Evolutionary conservation across 2,113 vertebrate species (phyloP), one percentile per base, ranked within the genome.

Genomic region (Ariopsis seemanni): DNA sequence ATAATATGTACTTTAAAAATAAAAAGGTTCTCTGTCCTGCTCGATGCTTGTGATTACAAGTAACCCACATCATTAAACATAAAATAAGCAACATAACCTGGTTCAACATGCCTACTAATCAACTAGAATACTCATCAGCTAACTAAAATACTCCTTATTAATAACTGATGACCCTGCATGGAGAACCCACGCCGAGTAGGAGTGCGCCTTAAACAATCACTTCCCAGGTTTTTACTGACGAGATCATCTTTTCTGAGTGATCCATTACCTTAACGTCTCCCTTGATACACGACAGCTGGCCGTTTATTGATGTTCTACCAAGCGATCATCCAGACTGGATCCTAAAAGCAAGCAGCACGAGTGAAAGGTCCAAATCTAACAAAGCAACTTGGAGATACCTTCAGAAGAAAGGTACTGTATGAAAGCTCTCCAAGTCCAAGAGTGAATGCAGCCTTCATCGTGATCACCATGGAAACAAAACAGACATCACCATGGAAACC

Each of bases 401-500:
- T 55, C 22, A 78, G 50, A 78, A 27, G 86, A 85, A 17, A 82
- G 82, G 34, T 42, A 42, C 34, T 42, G 72, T 67, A 55, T 65
- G 86, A 88, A 84, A 42, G 81, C 87, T 81, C 72, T 89, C 48
- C 63, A 27, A 22, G 65, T n/a, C 63, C 87, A 12, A 77, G 74
- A 48, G 63, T 83, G 79, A 5, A 1, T 62, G 5, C 9, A 62
- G 57, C 57, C 5, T 25, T 42, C 30, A 62, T 18, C 30, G 12
- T 1, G 57, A 30, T 82, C 57, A 7, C 79, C 4, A 82, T 58
- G 57, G 79, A 92, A 95, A 95, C 93, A 86, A 88, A 92, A 4
- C 52, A 89, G 55, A 77, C 87, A 92, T 95, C 87, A 67, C 93
- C 94, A 94, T 94, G 93, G 94, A 93, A 94, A 96, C 94, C 82